Base-by-base conservation (phyloP, 2,113 vertebrate species). In the Rousettus leschenaultii region DNA sequence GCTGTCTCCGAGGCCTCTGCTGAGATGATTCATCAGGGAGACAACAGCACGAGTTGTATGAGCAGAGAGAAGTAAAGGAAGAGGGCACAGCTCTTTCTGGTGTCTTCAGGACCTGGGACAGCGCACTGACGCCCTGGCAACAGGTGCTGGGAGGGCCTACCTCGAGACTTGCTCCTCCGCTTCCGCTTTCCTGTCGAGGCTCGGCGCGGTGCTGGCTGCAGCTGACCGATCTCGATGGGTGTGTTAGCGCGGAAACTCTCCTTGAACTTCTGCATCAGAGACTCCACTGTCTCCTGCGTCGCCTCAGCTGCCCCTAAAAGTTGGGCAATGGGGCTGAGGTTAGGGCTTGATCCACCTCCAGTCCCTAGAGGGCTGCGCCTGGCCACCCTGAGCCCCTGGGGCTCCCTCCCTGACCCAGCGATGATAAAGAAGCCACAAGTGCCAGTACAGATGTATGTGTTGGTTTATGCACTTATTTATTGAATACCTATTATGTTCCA, bases 231-330 rank as follows among this genome's bases (percentile, higher is more conserved):
- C 98, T 99, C 99, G 21, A 99, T 99, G 45, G 99, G 99, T 0
- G 99, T 99, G 98, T 99, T 99, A 96, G 99, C 99, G 43, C 99
- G 99, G 98, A 99, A 99, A 96, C 99, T 99, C 98, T 99, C 99
- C 98, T 99, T 99, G 98, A 99, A 99, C 97, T 99, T 99, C 99
- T 99, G 99, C 99, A 99, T 99, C 98, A 99, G 98, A 97, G 99
- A 99, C 95, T 99, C 99, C 95, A 99, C 99, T 0, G 99, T 99
- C 97, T 99, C 99, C 65, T 99, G 99, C 16, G 99, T 99, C 91
- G 98, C 98, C 97, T 99, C 99, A 1, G 98, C 94, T 89, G 98
- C 96, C 38, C 98, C 99, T 99, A 97, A 28, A 96, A 98, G 86
- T 65, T 93, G 88, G 0, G 87, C 89, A 98, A 97, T 87, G 40